A percentile compares a stretch with the other conserved stretches of the same genome.
These are phyloP conservation scores for Aix galericulata DNA, from an alignment of 2,113 vertebrate species.

Conservation along the genomic window DNA sequence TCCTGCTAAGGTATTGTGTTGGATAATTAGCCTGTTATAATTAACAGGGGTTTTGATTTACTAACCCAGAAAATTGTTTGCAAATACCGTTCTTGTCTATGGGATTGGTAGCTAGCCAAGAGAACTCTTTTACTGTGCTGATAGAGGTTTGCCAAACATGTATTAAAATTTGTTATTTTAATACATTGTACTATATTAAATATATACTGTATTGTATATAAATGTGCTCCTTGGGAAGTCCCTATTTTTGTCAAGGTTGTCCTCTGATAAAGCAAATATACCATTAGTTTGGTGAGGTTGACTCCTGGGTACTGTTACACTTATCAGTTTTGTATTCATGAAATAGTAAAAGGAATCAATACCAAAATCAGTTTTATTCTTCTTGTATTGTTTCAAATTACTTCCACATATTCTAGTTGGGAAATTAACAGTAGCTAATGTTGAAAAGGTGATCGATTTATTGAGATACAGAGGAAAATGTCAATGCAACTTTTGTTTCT, in stretches of 20 bases:
- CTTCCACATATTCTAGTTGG: neutral
- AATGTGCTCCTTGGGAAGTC: neutral
- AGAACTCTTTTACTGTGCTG: neutral
- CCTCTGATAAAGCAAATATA: neutral
- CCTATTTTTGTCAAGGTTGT: neutral
- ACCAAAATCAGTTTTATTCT: neutral
- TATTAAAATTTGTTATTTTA: neutral
- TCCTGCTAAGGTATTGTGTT: neutral
- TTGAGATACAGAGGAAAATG: neutral
- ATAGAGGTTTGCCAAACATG: neutral
- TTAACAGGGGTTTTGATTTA: neutral
- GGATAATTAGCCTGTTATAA: neutral
- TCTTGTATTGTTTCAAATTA: neutral
- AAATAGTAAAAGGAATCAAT: neutral
- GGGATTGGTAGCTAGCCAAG: neutral
- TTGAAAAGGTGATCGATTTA: neutral
- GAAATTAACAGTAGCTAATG: neutral
- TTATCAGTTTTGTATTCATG: neutral
- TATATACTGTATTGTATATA: neutral
- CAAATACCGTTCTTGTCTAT: neutral
- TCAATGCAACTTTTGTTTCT: neutral
- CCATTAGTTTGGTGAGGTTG: neutral
- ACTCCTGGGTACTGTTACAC: neutral
- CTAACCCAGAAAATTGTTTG: neutral
- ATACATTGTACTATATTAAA: neutral